A percentile compares a stretch with the other conserved stretches of the same genome.
Evolutionary conservation across 1,140 invertebrate genomes (phyloP).

Genomic region (Drosophila lacertosa): DNA sequence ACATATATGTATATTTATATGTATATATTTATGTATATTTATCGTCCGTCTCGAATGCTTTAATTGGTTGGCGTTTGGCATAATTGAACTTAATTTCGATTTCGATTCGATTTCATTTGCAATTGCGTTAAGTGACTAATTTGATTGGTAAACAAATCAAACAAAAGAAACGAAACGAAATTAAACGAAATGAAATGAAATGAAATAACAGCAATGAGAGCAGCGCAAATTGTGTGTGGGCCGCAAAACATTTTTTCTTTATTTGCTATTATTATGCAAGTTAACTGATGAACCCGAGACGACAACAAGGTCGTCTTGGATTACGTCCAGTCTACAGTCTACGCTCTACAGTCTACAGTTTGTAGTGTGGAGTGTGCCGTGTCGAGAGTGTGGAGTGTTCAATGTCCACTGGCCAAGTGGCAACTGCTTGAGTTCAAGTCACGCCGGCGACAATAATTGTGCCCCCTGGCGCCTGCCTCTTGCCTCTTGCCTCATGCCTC

Average conservation of each 20-base stretch:
- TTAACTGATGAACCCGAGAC: constrained; percentile 20
- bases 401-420: constrained; percentile 58
- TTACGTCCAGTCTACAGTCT: constrained; percentile 29
- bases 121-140: constrained; percentile 69
- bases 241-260: constrained; percentile 11
- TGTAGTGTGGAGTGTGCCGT: background rate
- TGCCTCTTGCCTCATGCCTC: background rate
- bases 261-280: constrained; percentile 59
- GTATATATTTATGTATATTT: no score
- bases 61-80: constrained; percentile 65
- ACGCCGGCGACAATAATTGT: constrained; percentile 62
- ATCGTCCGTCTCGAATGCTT: constrained; percentile 37
- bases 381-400: constrained; percentile 21
- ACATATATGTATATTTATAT: no score
- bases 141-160: constrained; percentile 70
- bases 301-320: constrained; percentile 62
- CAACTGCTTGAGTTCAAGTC: constrained; percentile 66
- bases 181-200: constrained; percentile 5
- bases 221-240: constrained; percentile 31
- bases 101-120: constrained; percentile 52
- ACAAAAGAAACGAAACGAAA: background rate
- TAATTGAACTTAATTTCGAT: constrained; percentile 70
- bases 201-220: constrained; percentile 10
- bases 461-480: constrained; percentile 11
- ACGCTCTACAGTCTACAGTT: constrained; percentile 1